Evolutionary conservation across 2,113 vertebrate genomes (phyloP), one percentile per base, ranked within the genome.

Genomic region (Phasianus colchicus): DNA sequence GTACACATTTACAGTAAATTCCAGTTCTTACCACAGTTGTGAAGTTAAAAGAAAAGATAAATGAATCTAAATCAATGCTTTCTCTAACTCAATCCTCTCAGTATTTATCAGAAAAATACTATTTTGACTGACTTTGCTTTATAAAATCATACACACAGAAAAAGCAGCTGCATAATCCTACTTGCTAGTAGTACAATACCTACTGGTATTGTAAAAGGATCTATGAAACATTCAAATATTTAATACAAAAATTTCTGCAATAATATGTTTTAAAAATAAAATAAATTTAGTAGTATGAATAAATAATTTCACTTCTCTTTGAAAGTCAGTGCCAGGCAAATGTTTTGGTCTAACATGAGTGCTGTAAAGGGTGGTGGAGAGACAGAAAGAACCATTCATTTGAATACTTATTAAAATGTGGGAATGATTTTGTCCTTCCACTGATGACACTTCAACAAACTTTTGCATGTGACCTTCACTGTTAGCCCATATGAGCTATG

Each of bases 351-450:
- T 77, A 78, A 52, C 20, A 22, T 16, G 10, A 69, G 40, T n/a
- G 29, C 45, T 60, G 29, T 6, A 48, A 38, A 13, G 1, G 11
- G 16, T 9, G 13, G 5, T 0, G 2, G 6, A 74, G 57, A 80
- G 36, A 29, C 11, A 7, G 19, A 48, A 36, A 36, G 43, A 29
- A 13, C 14, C 13, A 5, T 50, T 38, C 57, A 19, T 21, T 55
- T 43, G 75, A 64, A 55, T 24, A 17, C 20, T 76, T 83, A 82
- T 61, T 90, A 76, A 66, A 84, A 79, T 11, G 47, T 40, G 77
- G 81, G 87, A 92, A 69, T 82, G 85, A 88, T 93, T 5, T 3
- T 22, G 45, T 47, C 83, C 64, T 93, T 88, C 89, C 45, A 54
- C 36, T 50, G 30, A 24, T 65, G 32, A 14, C 30, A 54, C 45